Evolutionary conservation across 2,888 invertebrate genomes (phyloP), one percentile per base, ranked within the genome.

Genomic region (Trichopria drosophilae): DNA sequence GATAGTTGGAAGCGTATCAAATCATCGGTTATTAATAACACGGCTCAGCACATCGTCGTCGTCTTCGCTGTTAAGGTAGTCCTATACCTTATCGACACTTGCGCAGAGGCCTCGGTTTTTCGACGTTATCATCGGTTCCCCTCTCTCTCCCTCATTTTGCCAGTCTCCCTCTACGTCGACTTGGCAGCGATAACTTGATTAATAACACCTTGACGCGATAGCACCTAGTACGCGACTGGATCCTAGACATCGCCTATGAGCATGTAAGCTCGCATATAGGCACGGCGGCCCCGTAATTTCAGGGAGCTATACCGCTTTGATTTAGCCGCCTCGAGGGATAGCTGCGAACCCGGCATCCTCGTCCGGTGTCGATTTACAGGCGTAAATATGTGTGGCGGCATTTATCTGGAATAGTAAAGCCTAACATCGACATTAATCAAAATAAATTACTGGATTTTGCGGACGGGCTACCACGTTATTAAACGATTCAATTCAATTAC

Each of bases 21-120:
- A 69, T 69, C 68, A 69, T 69, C 65, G 67, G 64, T 68, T 69
- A 69, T 71, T 72, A 69, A 70, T 69, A 69, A 65, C 63, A 58
- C 58, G 55, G 54, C 55, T 55, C 51, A 50, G 55, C 58, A 51
- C 55, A 53, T 56, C 57, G n/a, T n/a, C n/a, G 48, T 49, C n/a
- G 53, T 46, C 53, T 35, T 51, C 55, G 40, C 36, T 43, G n/a
- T n/a, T n/a, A n/a, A n/a, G n/a, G n/a, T n/a, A n/a, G n/a, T n/a
- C n/a, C n/a, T n/a, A n/a, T 51, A 53, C 51, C 48, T 47, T 55
- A 49, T 51, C 53, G 36, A 47, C 50, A 50, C 44, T 42, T 51
- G 29, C 15, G 28, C 42, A 18, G 22, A 36, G 41, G 31, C 20
- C 16, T 43, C 29, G 40, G 29, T 44, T 32, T 15, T 9, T 24